A percentile compares a stretch with the other conserved stretches of the same genome.
Conservation (phyloP, 2,797 vertebrate genomes). For the Hemitrygon akajei region DNA sequence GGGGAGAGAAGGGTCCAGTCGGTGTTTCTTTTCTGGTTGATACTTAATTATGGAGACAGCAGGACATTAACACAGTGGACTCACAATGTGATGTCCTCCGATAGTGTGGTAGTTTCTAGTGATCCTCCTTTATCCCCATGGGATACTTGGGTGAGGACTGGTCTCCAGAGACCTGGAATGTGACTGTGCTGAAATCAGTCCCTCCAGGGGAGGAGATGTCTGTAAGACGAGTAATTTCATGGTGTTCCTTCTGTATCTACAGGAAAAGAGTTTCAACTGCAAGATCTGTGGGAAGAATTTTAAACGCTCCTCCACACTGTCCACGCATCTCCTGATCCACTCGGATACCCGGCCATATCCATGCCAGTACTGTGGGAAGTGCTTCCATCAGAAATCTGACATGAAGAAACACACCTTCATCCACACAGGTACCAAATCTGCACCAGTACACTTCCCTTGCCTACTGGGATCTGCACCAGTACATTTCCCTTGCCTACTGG, state of each 20-base stretch:
- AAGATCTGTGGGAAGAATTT: constrained; percentile 60
- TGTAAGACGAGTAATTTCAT: background rate
- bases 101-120: too few species aligned
- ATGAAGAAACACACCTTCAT: constrained; percentile 78
- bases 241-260: background rate
- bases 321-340: constrained; percentile 64
- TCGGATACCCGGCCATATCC: constrained; percentile 58
- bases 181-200: background rate
- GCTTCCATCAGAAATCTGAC: constrained; percentile 67
- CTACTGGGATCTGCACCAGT: rapidly evolving
- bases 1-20: background rate
- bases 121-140: too few species aligned
- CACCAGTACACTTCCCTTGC: background rate
- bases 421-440: constrained; percentile 59
- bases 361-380: constrained; percentile 59
- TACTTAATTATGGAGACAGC: background rate
- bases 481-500: background rate
- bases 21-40: background rate
- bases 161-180: background rate
- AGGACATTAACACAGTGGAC: background rate
- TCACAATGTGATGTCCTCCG: too few species aligned
- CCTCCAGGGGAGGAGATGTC: background rate
- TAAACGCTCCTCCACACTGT: constrained; percentile 57
- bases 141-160: background rate
- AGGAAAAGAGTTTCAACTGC: constrained; percentile 58